These are phyloP conservation scores for Quadroppia sp. DNA, from an alignment of 2,888 invertebrate species.

Conservation along the genomic window DNA sequence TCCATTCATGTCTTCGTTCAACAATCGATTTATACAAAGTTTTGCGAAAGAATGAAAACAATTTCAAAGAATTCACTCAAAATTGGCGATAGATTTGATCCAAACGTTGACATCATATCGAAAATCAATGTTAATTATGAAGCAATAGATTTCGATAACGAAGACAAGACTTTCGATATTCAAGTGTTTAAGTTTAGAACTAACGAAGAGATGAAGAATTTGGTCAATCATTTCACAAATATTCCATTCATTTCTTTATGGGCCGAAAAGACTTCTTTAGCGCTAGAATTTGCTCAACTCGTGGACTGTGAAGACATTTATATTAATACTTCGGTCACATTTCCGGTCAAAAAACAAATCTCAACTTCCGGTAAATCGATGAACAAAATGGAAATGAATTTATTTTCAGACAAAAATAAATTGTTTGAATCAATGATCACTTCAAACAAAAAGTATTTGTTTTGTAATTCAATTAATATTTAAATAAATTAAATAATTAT, in stretches of 20 bases:
- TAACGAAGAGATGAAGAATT: background rate
- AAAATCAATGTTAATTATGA: conserved; percentile 14
- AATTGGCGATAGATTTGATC: conserved; percentile 12
- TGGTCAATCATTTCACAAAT: conserved; percentile 17
- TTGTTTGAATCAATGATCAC: background rate
- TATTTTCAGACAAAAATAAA: background rate
- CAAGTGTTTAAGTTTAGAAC: conserved; percentile 11
- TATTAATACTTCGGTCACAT: conserved; percentile 19
- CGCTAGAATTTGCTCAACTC: conserved; percentile 1
- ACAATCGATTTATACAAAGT: conserved; percentile 11
- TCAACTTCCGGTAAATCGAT: background rate
- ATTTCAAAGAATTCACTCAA: background rate
- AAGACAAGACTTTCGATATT: background rate
- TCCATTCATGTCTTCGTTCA: conserved; percentile 27
- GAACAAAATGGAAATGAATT: conserved; percentile 1
- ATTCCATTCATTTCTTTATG: conserved; percentile 1
- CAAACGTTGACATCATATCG: background rate
- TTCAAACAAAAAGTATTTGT: background rate
- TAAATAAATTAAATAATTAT: background rate
- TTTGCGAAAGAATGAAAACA: conserved; percentile 5
- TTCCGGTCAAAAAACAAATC: background rate
- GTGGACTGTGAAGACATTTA: background rate
- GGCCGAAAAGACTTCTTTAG: conserved; percentile 29
- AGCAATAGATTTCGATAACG: conserved; percentile 29
- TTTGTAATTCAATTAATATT: background rate